A percentile compares a stretch with the other conserved stretches of the same genome.
Evolutionary conservation across 2,888 invertebrate genomes (phyloP).

Genomic region (Nemotelus pantherinus): DNA sequence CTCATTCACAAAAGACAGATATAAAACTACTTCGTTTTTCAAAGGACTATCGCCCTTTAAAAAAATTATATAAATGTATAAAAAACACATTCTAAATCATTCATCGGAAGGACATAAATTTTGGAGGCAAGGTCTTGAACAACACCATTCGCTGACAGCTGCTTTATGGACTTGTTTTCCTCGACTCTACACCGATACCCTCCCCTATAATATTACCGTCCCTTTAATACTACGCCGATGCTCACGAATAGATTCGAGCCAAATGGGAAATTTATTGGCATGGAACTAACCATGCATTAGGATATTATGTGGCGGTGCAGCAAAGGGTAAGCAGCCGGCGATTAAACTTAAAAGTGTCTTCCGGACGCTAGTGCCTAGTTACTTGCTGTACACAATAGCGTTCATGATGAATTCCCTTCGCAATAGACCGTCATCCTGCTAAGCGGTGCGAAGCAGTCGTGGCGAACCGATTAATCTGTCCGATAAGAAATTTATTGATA

Average conservation of each 20-base stretch:
- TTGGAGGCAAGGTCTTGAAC: neutral
- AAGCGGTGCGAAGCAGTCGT: neutral
- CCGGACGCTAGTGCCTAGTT: neutral
- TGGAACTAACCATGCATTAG: neutral
- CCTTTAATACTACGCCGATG: neutral
- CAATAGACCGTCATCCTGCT: neutral
- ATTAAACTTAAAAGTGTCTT: constrained; percentile 14
- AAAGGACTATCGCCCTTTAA: too few species aligned
- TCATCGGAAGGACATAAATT: constrained; percentile 39
- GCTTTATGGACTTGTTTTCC: constrained; percentile 34
- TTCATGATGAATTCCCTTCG: neutral
- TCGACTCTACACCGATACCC: neutral
- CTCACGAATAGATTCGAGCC: constrained; percentile 13
- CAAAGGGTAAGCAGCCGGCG: constrained; percentile 8
- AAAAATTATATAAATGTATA: neutral
- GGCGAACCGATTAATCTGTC: constrained; percentile 28
- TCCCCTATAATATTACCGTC: neutral
- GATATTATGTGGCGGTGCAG: neutral
- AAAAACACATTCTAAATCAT: constrained; percentile 34
- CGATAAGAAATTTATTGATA: constrained; percentile 38
- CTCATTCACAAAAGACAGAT: too few species aligned
- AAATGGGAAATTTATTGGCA: constrained; percentile 26
- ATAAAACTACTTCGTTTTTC: too few species aligned
- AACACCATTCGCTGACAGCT: constrained; percentile 42
- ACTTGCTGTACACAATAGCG: neutral